Evolutionary conservation across 2,888 invertebrate genomes (phyloP).

Genomic region (Phymatocera aterrima): DNA sequence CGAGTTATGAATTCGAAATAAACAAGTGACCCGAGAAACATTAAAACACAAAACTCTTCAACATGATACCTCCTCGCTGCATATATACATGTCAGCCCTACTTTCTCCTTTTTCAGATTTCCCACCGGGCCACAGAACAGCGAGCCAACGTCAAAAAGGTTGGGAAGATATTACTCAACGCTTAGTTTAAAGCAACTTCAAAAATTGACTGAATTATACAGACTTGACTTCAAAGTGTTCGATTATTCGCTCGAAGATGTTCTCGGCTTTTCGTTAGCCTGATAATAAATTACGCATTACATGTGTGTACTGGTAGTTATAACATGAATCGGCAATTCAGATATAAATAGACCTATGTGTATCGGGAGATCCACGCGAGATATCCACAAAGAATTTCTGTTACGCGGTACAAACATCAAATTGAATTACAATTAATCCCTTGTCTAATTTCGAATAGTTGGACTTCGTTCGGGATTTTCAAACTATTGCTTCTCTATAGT

Average conservation of each 20-base stretch:
- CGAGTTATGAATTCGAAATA: too few relatives aligned
- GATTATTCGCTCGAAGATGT: conserved; percentile 87
- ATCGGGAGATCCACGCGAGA: too few relatives aligned
- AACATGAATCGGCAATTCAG: neutral
- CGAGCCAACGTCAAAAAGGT: conserved; percentile 84
- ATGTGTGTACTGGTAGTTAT: neutral
- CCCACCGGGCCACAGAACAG: conserved; percentile 76
- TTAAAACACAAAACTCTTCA: neutral
- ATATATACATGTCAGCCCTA: neutral
- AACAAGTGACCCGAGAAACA: neutral
- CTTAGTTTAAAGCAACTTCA: conserved; percentile 84
- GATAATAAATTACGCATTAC: conserved; percentile 54
- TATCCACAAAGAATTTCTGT: too few relatives aligned
- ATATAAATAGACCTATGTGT: too few relatives aligned
- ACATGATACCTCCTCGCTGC: neutral
- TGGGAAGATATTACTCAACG: conserved; percentile 84
- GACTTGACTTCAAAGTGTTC: conserved; percentile 88
- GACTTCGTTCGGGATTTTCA: neutral
- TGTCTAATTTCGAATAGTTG: too few relatives aligned
- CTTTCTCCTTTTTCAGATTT: conserved; percentile 67
- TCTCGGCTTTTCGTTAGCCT: conserved; percentile 87
- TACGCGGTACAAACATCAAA: too few relatives aligned
- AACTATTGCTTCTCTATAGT: too few relatives aligned
- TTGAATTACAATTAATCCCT: too few relatives aligned
- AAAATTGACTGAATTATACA: conserved; percentile 85